Percentiles rank a stretch among this genome's conserved stretches.
Conservation (phyloP, 2,113 vertebrate genomes). For the Lophura nycthemera region DNA sequence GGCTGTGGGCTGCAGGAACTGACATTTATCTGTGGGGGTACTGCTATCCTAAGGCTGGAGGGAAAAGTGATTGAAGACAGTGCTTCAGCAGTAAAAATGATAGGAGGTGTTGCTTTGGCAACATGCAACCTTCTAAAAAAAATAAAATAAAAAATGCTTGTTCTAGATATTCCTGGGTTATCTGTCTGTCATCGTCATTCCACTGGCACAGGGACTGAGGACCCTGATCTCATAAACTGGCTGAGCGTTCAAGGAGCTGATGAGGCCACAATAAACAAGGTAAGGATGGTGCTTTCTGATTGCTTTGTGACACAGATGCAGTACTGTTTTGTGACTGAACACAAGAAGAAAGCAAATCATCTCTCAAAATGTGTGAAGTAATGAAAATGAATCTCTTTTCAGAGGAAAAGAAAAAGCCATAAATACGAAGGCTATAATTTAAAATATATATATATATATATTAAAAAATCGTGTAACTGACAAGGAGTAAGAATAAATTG, state of each 20-base stretch:
- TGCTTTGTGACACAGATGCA: background rate
- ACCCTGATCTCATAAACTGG: slow-evolving; percentile 88
- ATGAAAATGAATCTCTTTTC: background rate
- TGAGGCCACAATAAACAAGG: slow-evolving; percentile 89
- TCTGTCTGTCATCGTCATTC: slow-evolving; percentile 63
- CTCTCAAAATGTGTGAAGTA: background rate
- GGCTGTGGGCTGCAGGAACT: background rate
- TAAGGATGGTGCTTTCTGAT: slow-evolving; percentile 58
- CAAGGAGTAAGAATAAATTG: background rate
- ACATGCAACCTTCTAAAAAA: slow-evolving; percentile 2
- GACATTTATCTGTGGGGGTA: background rate
- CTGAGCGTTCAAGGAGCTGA: slow-evolving; percentile 87
- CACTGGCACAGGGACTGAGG: slow-evolving; percentile 63
- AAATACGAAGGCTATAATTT: background rate
- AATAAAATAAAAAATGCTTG: slow-evolving; percentile 1
- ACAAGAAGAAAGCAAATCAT: background rate
- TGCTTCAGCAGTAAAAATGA: background rate
- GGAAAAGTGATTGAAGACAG: background rate
- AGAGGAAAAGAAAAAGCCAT: background rate
- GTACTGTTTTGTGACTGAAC: background rate
- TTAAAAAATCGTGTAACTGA: background rate
- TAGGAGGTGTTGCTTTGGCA: slow-evolving; percentile 17
- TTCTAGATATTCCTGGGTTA: slow-evolving; percentile 79
- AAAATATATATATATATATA: background rate
- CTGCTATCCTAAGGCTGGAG: background rate